Evolutionary conservation across 2,888 invertebrate genomes (phyloP), one percentile per base, ranked within the genome.

Genomic region (Trimorus sp.): DNA sequence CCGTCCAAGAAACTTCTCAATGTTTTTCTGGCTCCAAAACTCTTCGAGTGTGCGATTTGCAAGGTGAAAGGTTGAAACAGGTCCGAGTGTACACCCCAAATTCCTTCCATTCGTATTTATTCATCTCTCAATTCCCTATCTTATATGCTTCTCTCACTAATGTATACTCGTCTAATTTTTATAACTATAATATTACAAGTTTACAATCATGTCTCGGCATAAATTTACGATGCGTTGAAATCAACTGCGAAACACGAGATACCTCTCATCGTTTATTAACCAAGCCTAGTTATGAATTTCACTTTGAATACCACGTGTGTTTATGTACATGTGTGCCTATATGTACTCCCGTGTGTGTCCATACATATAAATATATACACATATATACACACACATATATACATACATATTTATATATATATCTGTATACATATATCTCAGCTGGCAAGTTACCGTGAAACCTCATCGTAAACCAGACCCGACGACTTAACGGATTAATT

Each of bases 131-230:
- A 74, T 69, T 69, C 74, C 48, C 73, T 79, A 79, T 79, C 62
- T 58, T 74, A 79, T 79, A 69, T 74, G 69, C 73, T 70, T 79
- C 73, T 78, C 71, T 73, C 60, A 73, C 78, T 79, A 79, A 79
- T 54, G 38, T 66, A 48, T 79, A 68, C 49, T 69, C n/a, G 60
- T 60, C 73, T 79, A 79, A 73, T 73, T 14, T 59, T 79, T 79
- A 79, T 79, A 79, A 79, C 71, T 79, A 79, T 79, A 79, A 79
- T 79, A 79, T 73, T 79, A 79, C 78, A 79, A 79, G 78, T 79
- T 79, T 79, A 79, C 73, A 79, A 79, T 79, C 68, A 79, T 79
- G 60, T 73, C 66, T 79, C 78, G 78, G 78, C 78, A 79, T 79
- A 79, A 73, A 60, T 73, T 60, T 66, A 60, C 68, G 78, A 73